Evolutionary conservation across 2,113 vertebrate species (phyloP).

Genomic region (Chaetops frenatus): DNA sequence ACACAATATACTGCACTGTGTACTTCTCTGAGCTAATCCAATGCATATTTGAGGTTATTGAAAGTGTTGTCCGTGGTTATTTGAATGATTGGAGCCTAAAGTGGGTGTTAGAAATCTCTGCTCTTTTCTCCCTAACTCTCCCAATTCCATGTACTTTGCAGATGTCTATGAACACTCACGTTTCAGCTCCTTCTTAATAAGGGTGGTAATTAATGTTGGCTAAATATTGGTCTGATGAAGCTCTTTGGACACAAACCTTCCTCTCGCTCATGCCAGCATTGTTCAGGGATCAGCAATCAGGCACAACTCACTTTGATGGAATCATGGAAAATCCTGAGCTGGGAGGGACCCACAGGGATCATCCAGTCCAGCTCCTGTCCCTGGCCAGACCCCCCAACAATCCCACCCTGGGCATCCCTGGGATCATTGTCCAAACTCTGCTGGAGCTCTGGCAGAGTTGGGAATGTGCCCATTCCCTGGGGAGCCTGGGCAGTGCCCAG

Average conservation of each 20-base stretch:
- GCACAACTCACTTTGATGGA: neutral
- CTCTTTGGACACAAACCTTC: neutral
- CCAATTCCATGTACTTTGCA: neutral
- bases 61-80: neutral
- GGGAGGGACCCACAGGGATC: neutral
- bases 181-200: neutral
- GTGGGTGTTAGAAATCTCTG: neutral
- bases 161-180: neutral
- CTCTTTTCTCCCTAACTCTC: neutral
- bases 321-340: neutral
- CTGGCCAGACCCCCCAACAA: neutral
- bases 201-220: neutral
- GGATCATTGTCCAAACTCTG: fast-evolving
- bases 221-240: neutral
- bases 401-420: neutral
- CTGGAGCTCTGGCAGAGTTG: neutral
- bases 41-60: neutral
- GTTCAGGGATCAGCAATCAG: neutral
- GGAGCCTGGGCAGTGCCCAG: neutral
- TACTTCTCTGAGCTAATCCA: neutral
- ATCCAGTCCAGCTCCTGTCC: fast-evolving
- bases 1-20: fast-evolving
- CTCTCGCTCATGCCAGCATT: neutral
- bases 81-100: neutral
- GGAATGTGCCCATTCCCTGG: neutral